A percentile compares a stretch with the other conserved stretches of the same genome.
phyloP scores from a whole-genome alignment of 1,140 invertebrate genomes.

The Anthonomus grandis region DNA sequence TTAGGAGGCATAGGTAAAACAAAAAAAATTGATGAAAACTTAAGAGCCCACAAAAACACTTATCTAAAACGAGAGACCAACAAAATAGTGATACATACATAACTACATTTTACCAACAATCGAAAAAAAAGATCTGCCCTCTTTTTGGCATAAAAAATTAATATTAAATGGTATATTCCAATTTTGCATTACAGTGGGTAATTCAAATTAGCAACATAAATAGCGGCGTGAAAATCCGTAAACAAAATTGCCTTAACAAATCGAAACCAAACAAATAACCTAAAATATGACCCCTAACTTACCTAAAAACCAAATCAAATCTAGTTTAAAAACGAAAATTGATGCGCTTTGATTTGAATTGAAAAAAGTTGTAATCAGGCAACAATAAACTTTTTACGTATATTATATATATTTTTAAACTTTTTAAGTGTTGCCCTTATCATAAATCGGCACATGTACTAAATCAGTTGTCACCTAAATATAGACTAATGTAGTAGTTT shows the following conservation, averaged over 20 bases:
- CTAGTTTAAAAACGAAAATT: conserved; percentile 3
- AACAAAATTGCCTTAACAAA: neutral
- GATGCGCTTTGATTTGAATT: neutral
- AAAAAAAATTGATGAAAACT: neutral
- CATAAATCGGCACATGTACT: no score
- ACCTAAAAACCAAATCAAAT: neutral
- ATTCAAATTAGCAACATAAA: conserved; percentile 4
- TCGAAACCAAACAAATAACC: neutral
- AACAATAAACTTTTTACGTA: neutral
- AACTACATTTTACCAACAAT: neutral
- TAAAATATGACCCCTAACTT: neutral
- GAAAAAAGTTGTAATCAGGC: neutral
- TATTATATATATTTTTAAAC: no score
- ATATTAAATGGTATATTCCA: neutral
- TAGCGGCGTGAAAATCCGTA: neutral
- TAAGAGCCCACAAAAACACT: neutral
- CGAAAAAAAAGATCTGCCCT: neutral
- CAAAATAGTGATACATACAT: neutral
- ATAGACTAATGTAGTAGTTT: conserved; percentile 4
- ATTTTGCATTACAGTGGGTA: neutral
- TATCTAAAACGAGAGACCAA: neutral
- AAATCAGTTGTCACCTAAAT: conserved; percentile 4
- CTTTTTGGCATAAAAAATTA: no score
- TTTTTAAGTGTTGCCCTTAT: neutral
- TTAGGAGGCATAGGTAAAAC: neutral